Base-by-base conservation (phyloP, 2,113 vertebrate species). In the Campylomormyrus numenius region DNA sequence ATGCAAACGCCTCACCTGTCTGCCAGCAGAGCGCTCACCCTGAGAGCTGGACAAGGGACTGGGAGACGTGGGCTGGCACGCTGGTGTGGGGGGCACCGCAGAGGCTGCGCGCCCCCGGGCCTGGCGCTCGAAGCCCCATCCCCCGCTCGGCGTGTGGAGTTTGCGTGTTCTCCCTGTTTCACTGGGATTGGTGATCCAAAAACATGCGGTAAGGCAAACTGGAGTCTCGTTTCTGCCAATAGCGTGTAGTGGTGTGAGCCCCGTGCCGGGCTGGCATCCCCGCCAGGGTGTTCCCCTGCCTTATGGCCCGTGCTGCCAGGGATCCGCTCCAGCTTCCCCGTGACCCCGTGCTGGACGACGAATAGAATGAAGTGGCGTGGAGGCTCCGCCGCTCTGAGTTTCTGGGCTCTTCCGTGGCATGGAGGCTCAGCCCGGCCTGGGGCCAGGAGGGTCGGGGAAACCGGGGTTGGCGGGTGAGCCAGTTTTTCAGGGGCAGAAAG, bases 11-110 rank as follows among this genome's bases (percentile, higher is more conserved):
- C 91, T 90, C 86, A 88, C 88, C 83, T 56, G 83, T 85, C 89
- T 85, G 91, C 87, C 83, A 90, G 91, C 89, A 91, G 90, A 89
- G 89, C 85, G 48, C 86, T 21, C 74, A 56, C 90, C 89, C 88
- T 42, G n/a, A 56, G 88, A 6, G 90, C 86, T 27, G 85, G 85
- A 85, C 24, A 86, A 35, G 74, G 84, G 58, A 83, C 89, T 50
- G 48, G n/a, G 3, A 86, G 46, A 15, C 6, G 3, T 5, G 24
- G n/a, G 24, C 46, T 39, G 31, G 11, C 27, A 19, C 0, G 17
- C 31, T 77, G 35, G 17, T n/a, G 27, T 42, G 35, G 74, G 3
- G 66, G 31, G 3, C 35, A 77, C 19, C 0, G 5, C 70, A 39
- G 74, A 13, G 31, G 17, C 74, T 5, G 11, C 15, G 1, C 4